phyloP scores from a whole-genome alignment of 2,888 invertebrate genomes.

The Oxyscelio sp. region DNA sequence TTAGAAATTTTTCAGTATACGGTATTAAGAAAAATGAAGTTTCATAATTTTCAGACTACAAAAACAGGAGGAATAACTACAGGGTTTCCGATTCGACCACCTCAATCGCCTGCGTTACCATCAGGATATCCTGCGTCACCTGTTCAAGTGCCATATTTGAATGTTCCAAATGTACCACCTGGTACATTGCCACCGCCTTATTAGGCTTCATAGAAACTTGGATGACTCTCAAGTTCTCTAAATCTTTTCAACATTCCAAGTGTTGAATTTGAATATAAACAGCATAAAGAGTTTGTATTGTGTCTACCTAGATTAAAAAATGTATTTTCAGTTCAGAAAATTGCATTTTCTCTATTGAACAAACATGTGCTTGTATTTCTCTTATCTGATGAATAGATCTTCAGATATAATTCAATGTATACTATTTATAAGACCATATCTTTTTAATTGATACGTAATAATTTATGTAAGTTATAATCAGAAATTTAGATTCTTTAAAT shows the following conservation, averaged over 20 bases:
- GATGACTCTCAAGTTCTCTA: neutral
- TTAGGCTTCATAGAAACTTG: slow-evolving; percentile 13
- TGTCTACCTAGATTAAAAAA: no score
- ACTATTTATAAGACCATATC: no score
- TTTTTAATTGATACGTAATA: no score
- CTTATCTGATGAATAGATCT: no score
- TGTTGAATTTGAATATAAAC: neutral
- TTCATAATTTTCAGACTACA: slow-evolving; percentile 89
- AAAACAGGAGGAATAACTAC: slow-evolving; percentile 95
- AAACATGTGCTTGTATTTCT: no score
- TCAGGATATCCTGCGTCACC: slow-evolving; percentile 72
- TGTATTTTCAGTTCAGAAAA: no score
- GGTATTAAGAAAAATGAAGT: slow-evolving; percentile 25
- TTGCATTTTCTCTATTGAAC: no score
- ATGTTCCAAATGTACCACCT: slow-evolving; percentile 62
- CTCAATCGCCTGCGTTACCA: slow-evolving; percentile 84
- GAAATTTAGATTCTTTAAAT: no score
- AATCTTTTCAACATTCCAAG: neutral
- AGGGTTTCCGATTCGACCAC: slow-evolving; percentile 93
- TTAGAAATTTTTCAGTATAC: neutral
- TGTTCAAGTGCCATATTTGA: slow-evolving; percentile 67
- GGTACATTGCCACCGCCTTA: slow-evolving; percentile 58
- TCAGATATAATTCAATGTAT: no score
- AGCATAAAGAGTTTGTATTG: no score
- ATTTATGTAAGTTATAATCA: no score